A percentile compares a stretch with the other conserved stretches of the same genome.
phyloP scores from a whole-genome alignment of 2,113 vertebrate species.

The Phocoena phocoena region DNA sequence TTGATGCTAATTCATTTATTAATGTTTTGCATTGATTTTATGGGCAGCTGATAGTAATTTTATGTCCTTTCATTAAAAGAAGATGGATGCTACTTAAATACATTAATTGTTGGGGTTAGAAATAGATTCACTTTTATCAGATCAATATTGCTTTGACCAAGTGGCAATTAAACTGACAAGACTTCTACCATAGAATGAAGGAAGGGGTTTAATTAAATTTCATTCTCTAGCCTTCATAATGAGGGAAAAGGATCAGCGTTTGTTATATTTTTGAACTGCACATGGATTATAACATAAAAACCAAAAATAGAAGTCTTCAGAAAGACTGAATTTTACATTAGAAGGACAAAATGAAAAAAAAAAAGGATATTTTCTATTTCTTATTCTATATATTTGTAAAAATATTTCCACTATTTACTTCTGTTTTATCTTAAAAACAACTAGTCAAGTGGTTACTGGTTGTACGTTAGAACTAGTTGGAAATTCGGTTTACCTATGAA shows the following conservation, averaged over 20 bases:
- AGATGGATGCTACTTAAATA: conserved; percentile 81
- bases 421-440: background rate
- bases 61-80: conserved; percentile 76
- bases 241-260: background rate
- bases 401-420: background rate
- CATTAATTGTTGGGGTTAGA: conserved; percentile 85
- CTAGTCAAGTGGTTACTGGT: background rate
- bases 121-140: conserved; percentile 87
- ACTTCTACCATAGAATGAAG: conserved; percentile 78
- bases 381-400: background rate
- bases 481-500: background rate
- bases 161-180: conserved; percentile 86
- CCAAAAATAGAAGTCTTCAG: conserved; percentile 13
- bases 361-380: background rate
- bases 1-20: conserved; percentile 81
- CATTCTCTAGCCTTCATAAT: conserved; percentile 71
- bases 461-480: background rate
- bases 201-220: conserved; percentile 85
- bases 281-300: conserved; percentile 3
- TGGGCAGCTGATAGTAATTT: conserved; percentile 72
- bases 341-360: background rate
- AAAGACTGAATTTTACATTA: background rate
- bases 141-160: conserved; percentile 86
- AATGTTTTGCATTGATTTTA: conserved; percentile 79
- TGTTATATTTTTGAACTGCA: conserved; percentile 43